Base-by-base conservation (phyloP, 2,797 vertebrate species). In the Anguilla pacifica region DNA sequence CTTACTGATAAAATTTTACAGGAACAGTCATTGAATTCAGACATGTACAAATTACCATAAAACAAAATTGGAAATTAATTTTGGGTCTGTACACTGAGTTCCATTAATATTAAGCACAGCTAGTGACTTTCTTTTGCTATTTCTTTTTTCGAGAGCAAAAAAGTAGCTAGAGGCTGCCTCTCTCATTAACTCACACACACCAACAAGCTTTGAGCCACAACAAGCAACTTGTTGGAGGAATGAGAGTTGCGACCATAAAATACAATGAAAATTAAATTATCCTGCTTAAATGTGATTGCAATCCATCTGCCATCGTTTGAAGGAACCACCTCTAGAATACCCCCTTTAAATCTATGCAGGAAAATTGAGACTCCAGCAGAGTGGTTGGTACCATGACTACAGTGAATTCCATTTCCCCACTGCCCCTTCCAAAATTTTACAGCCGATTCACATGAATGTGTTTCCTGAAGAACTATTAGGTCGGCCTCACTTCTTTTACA, bases 301-400 rank as follows among this genome's bases (percentile, higher is more conserved):
- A 86, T 72, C 70, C 39, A 83, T 81, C 77, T 87, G 13, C 39
- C 35, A 59, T 64, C 53, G 28, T 46, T 11, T 13, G 86, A 79
- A n/a, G 31, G 2, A 57, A 82, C 22, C 55, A 43, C 55, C 31
- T 87, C 86, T 43, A 83, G 22, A 81, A 87, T 53, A 13, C 3
- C 39, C 39, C 39, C 39, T 43, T 43, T 43, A 43, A 43, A 43
- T 43, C 39, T 43, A 43, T 43, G 51, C 22, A 22, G 72, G 72
- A 19, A 55, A 57, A 83, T 59, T 81, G 67, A 72, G 67, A 86
- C 51, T 28, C 85, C 86, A 70, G 77, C 77, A 0, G 22, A 87
- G 11, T 87, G 86, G 59, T 64, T 87, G 59, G 51, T 59, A 53
- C 55, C 86, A 82, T 64, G 86, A 43, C 77, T 81, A 25, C 19